Evolutionary conservation across 2,888 invertebrate genomes (phyloP).

Genomic region (Serripes groenlandicus): DNA sequence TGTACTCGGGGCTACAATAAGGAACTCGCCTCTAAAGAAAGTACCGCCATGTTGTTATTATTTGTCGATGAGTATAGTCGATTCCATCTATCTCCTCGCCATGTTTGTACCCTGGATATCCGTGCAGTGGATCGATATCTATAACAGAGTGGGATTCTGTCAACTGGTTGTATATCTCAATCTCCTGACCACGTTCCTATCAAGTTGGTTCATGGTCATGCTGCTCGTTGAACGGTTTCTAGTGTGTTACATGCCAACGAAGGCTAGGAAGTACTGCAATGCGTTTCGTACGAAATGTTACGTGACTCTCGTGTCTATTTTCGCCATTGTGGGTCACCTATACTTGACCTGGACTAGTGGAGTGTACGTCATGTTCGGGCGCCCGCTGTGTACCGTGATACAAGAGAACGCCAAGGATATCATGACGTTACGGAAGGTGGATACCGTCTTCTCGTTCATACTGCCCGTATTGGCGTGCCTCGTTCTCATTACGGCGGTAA

Average conservation of each 20-base stretch:
- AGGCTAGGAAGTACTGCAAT: slow-evolving; percentile 52
- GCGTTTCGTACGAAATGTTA: slow-evolving; percentile 70
- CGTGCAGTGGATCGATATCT: slow-evolving; percentile 59
- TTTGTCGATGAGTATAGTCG: slow-evolving; percentile 65
- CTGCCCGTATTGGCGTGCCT: slow-evolving; percentile 65
- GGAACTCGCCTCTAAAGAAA: slow-evolving; percentile 67
- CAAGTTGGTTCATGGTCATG: slow-evolving; percentile 69
- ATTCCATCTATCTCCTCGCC: slow-evolving; percentile 64
- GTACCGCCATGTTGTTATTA: slow-evolving; percentile 65
- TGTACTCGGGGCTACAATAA: slow-evolving; percentile 46
- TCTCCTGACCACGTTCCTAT: slow-evolving; percentile 67
- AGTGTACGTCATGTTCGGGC: slow-evolving; percentile 37
- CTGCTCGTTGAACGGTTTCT: slow-evolving; percentile 60
- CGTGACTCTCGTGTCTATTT: slow-evolving; percentile 61
- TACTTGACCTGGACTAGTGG: slow-evolving; percentile 74
- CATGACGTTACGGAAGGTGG: slow-evolving; percentile 73
- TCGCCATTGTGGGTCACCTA: slow-evolving; percentile 69
- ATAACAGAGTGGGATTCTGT: slow-evolving; percentile 71
- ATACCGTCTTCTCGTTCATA: slow-evolving; percentile 73
- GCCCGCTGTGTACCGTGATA: slow-evolving; percentile 70
- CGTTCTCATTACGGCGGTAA: slow-evolving; percentile 24
- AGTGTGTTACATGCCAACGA: slow-evolving; percentile 46
- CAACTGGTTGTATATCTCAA: slow-evolving; percentile 70
- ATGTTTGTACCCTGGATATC: slow-evolving; percentile 72
- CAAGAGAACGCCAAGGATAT: slow-evolving; percentile 74